Base-by-base conservation (phyloP, 2,888 invertebrate species). In the Nomada goodeniana region DNA sequence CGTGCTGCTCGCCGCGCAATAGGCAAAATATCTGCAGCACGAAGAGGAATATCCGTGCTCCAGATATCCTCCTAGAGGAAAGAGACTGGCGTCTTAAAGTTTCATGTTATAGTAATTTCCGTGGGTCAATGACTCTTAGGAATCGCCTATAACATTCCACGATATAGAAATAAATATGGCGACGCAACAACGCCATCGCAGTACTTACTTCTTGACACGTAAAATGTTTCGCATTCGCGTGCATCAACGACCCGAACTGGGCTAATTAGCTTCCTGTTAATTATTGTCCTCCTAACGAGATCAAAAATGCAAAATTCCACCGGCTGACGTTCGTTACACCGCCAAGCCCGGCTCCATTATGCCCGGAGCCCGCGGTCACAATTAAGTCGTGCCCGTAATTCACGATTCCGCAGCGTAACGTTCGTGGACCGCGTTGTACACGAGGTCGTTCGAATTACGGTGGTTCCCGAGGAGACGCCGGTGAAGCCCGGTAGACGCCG, bases 321-420 rank as follows among this genome's bases (percentile, higher is more conserved):
- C 26, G 61, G 60, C 23, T 53, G n/a, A 13, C 57, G 63, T 63
- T 55, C 70, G 36, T 64, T 64, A 18, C 42, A n/a, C 42, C 10
- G n/a, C 15, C n/a, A 50, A 20, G 26, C 26, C 13, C 10, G 2
- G 57, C 20, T 70, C 36, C 18, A 70, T 76, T 70, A 65, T 59
- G 63, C 23, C 42, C 10, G n/a, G 36, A 57, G 42, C 71, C 71
- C 59, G 57, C 71, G 71, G 76, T 65, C 42, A 71, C 64, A 76
- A 76, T 76, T 76, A 76, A 76, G 71, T 76, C 64, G n/a, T 57
- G 26, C 64, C 18, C 59, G 64, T 76, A 71, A 71, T 71, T 76
- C 76, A 71, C 71, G 64, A 76, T 76, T 65, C 52, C 52, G 20
- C 26, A 71, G 52, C 20, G 13, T 50, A 53, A 50, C 68, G 52